These are phyloP conservation scores for Campylomormyrus numenius DNA, from an alignment of 2,113 vertebrate species.

Conservation along the genomic window DNA sequence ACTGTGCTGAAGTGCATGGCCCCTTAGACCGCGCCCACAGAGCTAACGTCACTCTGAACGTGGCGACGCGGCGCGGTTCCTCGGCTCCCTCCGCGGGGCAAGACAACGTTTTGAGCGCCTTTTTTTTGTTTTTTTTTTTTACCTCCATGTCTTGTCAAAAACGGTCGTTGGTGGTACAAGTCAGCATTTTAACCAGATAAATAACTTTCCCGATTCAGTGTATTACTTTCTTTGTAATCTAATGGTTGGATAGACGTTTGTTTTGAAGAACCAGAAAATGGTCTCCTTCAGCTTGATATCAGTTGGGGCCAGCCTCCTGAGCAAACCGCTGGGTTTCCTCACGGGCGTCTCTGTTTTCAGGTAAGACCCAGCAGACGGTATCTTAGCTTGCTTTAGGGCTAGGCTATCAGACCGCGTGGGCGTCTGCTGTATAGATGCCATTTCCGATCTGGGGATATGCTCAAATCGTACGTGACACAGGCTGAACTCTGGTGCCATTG, in stretches of 20 bases:
- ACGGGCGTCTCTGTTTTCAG: neutral
- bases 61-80: neutral
- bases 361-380: neutral
- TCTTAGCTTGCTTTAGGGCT: neutral
- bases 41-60: neutral
- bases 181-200: neutral
- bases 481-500: neutral
- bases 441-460: neutral
- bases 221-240: neutral
- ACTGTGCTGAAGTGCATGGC: neutral
- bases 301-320: conserved; percentile 1
- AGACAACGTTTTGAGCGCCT: neutral
- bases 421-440: neutral
- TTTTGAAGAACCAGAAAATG: conserved; percentile 9
- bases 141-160: neutral
- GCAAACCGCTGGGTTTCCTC: conserved; percentile 3
- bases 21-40: neutral
- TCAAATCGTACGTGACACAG: neutral
- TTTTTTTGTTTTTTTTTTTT: neutral
- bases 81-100: neutral
- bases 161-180: neutral
- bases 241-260: neutral
- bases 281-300: conserved; percentile 14
- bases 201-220: neutral
- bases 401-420: neutral